Evolutionary conservation across 2,797 vertebrate genomes (phyloP).

Genomic region (Naso thynnoides): DNA sequence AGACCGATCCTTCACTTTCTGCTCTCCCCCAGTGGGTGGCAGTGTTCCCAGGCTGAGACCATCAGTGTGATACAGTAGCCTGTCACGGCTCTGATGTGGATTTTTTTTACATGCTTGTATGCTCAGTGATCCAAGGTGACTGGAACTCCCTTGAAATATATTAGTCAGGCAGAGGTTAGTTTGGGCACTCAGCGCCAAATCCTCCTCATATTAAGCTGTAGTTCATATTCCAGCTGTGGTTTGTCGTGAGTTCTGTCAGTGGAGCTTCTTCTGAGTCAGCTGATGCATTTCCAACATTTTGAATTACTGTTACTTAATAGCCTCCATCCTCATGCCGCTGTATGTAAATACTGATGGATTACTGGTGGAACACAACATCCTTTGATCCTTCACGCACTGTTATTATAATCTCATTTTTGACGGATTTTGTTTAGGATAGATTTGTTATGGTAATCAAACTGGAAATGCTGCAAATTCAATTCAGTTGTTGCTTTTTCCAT

Average conservation of each 20-base stretch:
- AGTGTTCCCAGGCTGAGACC: constrained; percentile 55
- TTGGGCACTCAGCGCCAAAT: constrained; percentile 9
- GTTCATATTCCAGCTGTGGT: constrained; percentile 11
- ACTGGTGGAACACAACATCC: constrained; percentile 6
- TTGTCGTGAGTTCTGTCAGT: constrained; percentile 5
- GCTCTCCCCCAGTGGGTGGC: constrained; percentile 72
- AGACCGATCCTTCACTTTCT: constrained; percentile 33
- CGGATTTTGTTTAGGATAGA: constrained; percentile 5
- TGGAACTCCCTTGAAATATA: constrained; percentile 18
- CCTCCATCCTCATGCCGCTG: background rate
- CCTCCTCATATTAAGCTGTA: background rate
- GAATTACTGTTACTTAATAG: constrained; percentile 29
- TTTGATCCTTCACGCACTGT: constrained; percentile 16
- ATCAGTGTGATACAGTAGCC: background rate
- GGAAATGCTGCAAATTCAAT: constrained; percentile 17
- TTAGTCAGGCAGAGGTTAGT: constrained; percentile 14
- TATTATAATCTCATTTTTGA: constrained; percentile 14
- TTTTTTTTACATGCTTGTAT: constrained; percentile 17
- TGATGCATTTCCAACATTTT: background rate
- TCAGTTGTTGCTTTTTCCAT: constrained; percentile 37
- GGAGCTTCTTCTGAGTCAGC: constrained; percentile 3
- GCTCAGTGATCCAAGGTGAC: constrained; percentile 43
- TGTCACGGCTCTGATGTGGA: too few species aligned
- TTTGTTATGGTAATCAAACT: constrained; percentile 22
- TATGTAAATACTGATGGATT: constrained; percentile 22